Evolutionary conservation across 2,113 vertebrate genomes (phyloP).

Genomic region (Semnopithecus entellus): DNA sequence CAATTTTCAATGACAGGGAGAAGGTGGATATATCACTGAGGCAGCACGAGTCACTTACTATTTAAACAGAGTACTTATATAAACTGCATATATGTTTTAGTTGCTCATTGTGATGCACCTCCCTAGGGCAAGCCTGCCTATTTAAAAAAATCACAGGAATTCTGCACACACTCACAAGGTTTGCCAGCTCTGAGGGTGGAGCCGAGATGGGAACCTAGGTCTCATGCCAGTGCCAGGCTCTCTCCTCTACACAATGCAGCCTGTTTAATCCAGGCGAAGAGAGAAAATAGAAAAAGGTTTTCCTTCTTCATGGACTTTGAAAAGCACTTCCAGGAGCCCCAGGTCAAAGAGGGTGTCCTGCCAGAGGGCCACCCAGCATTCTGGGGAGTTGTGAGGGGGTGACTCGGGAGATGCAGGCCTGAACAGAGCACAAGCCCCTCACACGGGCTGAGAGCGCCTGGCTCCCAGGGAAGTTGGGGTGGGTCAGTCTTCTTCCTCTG

Average conservation of each 20-base stretch:
- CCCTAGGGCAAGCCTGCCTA: neutral
- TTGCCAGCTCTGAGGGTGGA: neutral
- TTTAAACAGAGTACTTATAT: neutral
- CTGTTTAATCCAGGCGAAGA: neutral
- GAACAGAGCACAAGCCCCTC: fast-evolving
- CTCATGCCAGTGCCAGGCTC: neutral
- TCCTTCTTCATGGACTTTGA: neutral
- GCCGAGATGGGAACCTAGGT: neutral
- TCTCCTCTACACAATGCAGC: neutral
- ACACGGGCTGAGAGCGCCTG: neutral
- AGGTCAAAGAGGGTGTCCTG: neutral
- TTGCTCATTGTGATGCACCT: neutral
- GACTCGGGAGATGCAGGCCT: neutral
- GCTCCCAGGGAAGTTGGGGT: neutral
- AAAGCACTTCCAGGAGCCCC: neutral
- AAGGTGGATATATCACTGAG: neutral
- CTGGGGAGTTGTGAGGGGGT: neutral
- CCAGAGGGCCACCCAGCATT: neutral
- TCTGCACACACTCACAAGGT: neutral
- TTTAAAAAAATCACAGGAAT: neutral
- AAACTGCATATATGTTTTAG: neutral
- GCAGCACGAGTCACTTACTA: neutral
- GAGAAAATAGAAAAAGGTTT: neutral
- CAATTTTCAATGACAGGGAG: neutral
- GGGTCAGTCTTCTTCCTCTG: neutral